These are phyloP conservation scores for Diceros bicornis DNA, from an alignment of 2,797 vertebrate genomes.

Conservation along the genomic window DNA sequence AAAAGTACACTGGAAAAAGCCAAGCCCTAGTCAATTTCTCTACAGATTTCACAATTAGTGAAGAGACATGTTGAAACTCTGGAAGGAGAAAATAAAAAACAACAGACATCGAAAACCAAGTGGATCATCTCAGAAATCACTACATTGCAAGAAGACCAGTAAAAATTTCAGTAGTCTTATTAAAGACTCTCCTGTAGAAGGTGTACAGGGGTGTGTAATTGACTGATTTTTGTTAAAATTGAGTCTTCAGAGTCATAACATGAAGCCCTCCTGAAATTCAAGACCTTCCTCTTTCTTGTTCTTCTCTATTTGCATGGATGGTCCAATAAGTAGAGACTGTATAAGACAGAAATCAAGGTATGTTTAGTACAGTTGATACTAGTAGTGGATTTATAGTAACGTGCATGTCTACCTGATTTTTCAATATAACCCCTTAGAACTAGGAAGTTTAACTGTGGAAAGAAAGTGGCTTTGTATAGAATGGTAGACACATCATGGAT, in stretches of 20 bases:
- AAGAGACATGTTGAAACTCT: not conserved
- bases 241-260: not conserved
- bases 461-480: not conserved
- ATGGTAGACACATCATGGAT: not conserved
- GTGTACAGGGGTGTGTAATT: not conserved
- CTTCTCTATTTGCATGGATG: not conserved
- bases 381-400: not conserved
- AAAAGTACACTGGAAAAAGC: not conserved
- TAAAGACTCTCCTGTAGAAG: not conserved
- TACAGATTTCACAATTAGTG: not conserved
- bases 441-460: not conserved
- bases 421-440: not conserved
- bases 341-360: not conserved
- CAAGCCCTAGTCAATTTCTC: not conserved
- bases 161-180: not conserved
- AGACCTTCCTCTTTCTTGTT: not conserved
- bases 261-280: not conserved
- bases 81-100: conserved; percentile 33
- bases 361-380: not conserved
- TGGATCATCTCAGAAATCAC: not conserved
- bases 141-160: not conserved
- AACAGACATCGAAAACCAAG: not conserved
- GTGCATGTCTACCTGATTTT: not conserved
- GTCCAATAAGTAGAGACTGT: not conserved
- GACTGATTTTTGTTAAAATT: conserved; percentile 30